phyloP scores from a whole-genome alignment of 2,113 vertebrate genomes.

The Mola mola region DNA sequence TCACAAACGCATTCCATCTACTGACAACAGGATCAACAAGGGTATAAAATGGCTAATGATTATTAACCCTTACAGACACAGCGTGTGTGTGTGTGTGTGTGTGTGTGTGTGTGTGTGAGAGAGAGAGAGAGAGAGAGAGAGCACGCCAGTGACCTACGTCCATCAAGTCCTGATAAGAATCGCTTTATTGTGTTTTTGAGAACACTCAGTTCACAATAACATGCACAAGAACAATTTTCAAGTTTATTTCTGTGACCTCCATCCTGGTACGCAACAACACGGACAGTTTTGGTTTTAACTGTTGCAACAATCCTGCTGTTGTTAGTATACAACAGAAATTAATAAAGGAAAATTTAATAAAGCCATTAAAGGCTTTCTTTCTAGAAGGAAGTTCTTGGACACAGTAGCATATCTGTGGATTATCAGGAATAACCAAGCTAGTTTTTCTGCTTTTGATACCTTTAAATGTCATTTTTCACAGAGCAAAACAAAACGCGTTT shows the following conservation, averaged over 20 bases:
- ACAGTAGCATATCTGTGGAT: slow-evolving; percentile 2
- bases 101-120: neutral
- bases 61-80: slow-evolving; percentile 43
- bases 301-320: no score
- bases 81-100: slow-evolving; percentile 1
- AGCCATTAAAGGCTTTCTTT: no score
- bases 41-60: slow-evolving; percentile 47
- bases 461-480: neutral
- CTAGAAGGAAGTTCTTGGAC: no score
- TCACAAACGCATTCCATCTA: slow-evolving; percentile 39
- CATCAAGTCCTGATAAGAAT: slow-evolving; percentile 55
- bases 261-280: neutral
- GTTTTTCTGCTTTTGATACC: neutral
- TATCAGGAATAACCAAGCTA: neutral
- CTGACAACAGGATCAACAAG: slow-evolving; percentile 46
- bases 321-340: no score
- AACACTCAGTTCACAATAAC: slow-evolving; percentile 24
- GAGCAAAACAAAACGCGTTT: no score
- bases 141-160: slow-evolving; percentile 11
- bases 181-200: slow-evolving; percentile 53
- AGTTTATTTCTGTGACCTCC: no score
- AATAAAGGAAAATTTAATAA: no score
- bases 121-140: neutral
- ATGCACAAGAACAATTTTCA: no score
- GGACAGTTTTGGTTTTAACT: no score